Percentiles rank a stretch among this genome's conserved stretches.
These are phyloP conservation scores for Drosophila colorata DNA, from an alignment of 2,888 invertebrate species.

Conservation along the genomic window DNA sequence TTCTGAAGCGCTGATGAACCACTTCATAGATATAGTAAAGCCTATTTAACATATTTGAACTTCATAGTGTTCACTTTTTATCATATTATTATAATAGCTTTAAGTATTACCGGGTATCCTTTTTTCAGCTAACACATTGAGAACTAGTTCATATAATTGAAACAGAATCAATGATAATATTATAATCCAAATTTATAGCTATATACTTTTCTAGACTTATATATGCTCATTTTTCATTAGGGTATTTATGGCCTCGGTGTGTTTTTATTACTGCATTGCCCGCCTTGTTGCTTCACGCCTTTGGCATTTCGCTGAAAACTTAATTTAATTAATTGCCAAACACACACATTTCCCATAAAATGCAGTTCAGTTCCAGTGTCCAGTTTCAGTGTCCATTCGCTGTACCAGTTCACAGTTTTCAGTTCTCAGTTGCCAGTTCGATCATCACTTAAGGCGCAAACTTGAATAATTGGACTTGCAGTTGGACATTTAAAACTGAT, in stretches of 20 bases:
- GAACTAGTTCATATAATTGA: background rate
- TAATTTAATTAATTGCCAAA: constrained; percentile 81
- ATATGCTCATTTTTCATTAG: constrained; percentile 1
- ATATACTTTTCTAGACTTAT: background rate
- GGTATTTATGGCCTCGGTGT: constrained; percentile 29
- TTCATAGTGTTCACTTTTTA: too few relatives aligned
- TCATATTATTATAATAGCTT: too few relatives aligned
- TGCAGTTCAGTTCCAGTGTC: constrained; percentile 21
- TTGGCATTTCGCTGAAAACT: constrained; percentile 80
- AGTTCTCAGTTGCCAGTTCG: constrained; percentile 27
- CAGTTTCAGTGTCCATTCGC: constrained; percentile 8
- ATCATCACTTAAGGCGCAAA: constrained; percentile 74
- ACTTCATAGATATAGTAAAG: too few relatives aligned
- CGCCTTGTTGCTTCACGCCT: constrained; percentile 75
- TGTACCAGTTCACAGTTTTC: constrained; percentile 6
- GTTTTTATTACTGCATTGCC: constrained; percentile 10
- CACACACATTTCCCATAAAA: constrained; percentile 70
- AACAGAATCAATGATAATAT: too few relatives aligned
- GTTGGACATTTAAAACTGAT: constrained; percentile 77
- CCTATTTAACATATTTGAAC: too few relatives aligned
- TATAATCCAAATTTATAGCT: too few relatives aligned
- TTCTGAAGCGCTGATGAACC: too few relatives aligned
- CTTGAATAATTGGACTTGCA: constrained; percentile 75
- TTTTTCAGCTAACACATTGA: background rate
- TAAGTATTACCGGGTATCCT: too few relatives aligned